A percentile compares a stretch with the other conserved stretches of the same genome.
These are phyloP conservation scores for Carabus problematicus DNA, from an alignment of 2,888 invertebrate species.

Conservation along the genomic window DNA sequence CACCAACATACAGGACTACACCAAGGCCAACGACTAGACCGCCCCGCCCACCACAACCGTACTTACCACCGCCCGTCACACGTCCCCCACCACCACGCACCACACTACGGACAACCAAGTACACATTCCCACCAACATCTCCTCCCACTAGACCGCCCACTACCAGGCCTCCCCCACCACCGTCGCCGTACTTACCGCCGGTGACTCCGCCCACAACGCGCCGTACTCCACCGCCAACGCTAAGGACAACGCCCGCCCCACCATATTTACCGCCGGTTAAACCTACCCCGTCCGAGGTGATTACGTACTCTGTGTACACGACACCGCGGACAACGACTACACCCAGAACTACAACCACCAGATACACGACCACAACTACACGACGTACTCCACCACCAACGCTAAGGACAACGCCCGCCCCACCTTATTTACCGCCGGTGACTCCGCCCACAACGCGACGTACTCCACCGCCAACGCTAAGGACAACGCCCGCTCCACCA, in stretches of 20 bases:
- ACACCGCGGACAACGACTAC: constrained; percentile 5
- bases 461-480: constrained; percentile 21
- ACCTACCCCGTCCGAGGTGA: constrained; percentile 5
- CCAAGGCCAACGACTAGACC: constrained; percentile 6
- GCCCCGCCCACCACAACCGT: background rate
- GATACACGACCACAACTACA: constrained; percentile 11
- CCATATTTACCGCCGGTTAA: constrained; percentile 30
- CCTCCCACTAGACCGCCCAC: constrained; percentile 23
- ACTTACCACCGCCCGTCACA: background rate
- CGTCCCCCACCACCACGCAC: background rate
- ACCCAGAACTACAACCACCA: constrained; percentile 2
- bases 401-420: constrained; percentile 14
- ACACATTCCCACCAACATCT: constrained; percentile 14
- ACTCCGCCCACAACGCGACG: constrained; percentile 10
- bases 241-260: constrained; percentile 22
- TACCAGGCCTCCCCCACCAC: constrained; percentile 2
- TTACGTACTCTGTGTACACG: background rate
- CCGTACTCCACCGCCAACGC: constrained; percentile 21
- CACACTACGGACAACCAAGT: background rate
- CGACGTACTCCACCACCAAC: constrained; percentile 13
- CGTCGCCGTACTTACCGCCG: constrained; percentile 18
- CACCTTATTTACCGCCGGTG: constrained; percentile 29
- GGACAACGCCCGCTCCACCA: constrained; percentile 24
- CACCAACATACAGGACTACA: constrained; percentile 6
- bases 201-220: constrained; percentile 5